Conservation (phyloP, 2,113 vertebrate genomes). For the Plecotus auritus region DNA sequence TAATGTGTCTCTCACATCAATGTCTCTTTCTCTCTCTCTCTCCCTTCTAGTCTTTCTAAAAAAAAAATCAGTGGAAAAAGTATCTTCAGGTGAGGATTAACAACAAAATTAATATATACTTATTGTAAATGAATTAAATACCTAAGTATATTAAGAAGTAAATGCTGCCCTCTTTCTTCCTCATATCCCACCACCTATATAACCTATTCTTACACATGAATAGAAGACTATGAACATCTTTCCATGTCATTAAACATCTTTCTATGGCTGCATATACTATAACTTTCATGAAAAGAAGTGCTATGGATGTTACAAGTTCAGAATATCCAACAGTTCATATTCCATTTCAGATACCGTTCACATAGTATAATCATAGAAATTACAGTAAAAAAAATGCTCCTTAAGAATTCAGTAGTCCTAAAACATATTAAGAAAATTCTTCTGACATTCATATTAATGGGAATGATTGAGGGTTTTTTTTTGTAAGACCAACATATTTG, state of each 20-base stretch:
- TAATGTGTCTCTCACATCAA: too few species aligned
- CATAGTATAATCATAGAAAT: background rate
- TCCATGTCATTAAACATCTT: background rate
- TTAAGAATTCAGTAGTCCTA: background rate
- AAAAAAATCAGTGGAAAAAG: too few species aligned
- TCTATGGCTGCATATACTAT: background rate
- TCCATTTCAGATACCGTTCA: background rate
- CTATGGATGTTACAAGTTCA: background rate
- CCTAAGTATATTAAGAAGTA: background rate
- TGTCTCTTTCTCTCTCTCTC: too few species aligned
- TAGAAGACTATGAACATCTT: background rate
- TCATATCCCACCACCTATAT: background rate
- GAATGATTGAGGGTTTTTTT: background rate
- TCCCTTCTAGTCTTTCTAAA: too few species aligned
- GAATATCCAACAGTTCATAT: background rate
- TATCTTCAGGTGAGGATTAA: background rate
- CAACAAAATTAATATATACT: background rate
- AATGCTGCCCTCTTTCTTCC: background rate
- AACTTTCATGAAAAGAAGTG: background rate
- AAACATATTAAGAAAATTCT: background rate
- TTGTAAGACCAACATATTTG: background rate
- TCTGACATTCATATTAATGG: slow-evolving; percentile 43
- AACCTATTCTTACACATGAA: background rate
- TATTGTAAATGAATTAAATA: slow-evolving; percentile 2
- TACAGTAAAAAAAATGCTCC: background rate